Evolutionary conservation across 2,888 invertebrate species (phyloP).

Genomic region (Cephus rjabovi): DNA sequence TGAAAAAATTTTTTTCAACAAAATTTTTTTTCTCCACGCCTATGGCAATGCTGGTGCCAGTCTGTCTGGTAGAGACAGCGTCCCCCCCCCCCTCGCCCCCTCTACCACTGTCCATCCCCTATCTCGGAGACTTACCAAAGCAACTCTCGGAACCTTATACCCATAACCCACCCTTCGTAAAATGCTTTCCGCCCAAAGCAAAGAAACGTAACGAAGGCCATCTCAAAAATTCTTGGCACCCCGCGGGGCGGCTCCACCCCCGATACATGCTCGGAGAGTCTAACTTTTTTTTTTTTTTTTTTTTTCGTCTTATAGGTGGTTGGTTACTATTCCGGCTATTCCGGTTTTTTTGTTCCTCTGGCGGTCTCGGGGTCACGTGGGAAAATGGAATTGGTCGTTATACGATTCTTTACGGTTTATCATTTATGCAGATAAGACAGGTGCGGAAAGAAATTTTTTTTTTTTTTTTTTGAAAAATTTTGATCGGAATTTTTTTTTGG

Average conservation of each 20-base stretch:
- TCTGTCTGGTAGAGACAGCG: slow-evolving; percentile 46
- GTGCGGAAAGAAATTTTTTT: not conserved
- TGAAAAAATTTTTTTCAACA: slow-evolving; percentile 18
- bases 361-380: not conserved
- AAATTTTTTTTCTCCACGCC: slow-evolving; percentile 28
- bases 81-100: slow-evolving; percentile 8
- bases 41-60: slow-evolving; percentile 46
- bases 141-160: slow-evolving; percentile 20
- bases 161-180: slow-evolving; percentile 20
- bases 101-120: slow-evolving; percentile 16
- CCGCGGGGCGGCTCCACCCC: slow-evolving; percentile 45
- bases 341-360: not conserved
- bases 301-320: not conserved
- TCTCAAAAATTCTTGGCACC: slow-evolving; percentile 53
- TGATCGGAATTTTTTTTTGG: not conserved
- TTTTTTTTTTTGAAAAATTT: not conserved
- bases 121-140: slow-evolving; percentile 15
- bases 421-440: not conserved
- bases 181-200: slow-evolving; percentile 35
- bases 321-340: not conserved
- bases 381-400: not conserved
- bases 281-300: not conserved
- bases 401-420: not conserved
- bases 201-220: slow-evolving; percentile 49
- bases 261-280: slow-evolving; percentile 16